Conservation (phyloP, 2,888 invertebrate genomes). For the Campoplex nolae region DNA sequence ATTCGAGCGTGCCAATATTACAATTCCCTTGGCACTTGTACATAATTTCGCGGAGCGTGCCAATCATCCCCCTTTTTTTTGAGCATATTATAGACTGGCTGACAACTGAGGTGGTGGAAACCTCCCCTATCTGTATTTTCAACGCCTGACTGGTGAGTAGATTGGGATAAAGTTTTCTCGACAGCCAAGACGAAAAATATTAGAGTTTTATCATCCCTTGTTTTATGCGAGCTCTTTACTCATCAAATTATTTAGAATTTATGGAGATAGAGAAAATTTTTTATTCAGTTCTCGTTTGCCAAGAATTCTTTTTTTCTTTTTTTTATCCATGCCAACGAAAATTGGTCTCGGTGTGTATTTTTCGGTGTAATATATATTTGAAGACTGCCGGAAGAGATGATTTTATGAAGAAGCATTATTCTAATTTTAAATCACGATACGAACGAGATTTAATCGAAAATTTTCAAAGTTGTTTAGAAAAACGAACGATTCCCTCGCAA, state of each 20-base stretch:
- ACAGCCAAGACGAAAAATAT: slow-evolving; percentile 1
- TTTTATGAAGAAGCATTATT: no score
- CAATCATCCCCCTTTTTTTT: slow-evolving; percentile 8
- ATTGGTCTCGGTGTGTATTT: background rate
- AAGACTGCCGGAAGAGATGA: no score
- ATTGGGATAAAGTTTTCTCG: background rate
- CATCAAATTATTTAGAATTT: slow-evolving; percentile 40
- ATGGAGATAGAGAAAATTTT: background rate
- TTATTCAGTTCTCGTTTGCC: background rate
- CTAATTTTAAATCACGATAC: no score
- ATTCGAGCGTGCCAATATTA: slow-evolving; percentile 60
- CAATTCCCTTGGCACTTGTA: slow-evolving; percentile 27
- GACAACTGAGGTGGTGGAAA: slow-evolving; percentile 25
- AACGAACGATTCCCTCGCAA: background rate
- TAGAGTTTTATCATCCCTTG: slow-evolving; percentile 4
- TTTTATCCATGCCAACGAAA: slow-evolving; percentile 5
- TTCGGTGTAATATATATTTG: no score
- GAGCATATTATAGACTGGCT: slow-evolving; percentile 8
- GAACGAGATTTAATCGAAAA: background rate
- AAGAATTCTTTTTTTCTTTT: slow-evolving; percentile 3
- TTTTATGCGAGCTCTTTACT: slow-evolving; percentile 28
- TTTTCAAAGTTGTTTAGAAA: background rate
- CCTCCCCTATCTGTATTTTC: slow-evolving; percentile 27
- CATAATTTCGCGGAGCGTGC: slow-evolving; percentile 39
- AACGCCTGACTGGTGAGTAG: slow-evolving; percentile 27